Evolutionary conservation across 2,797 vertebrate genomes (phyloP), one percentile per base, ranked within the genome.

Genomic region (Streptopelia turtur): DNA sequence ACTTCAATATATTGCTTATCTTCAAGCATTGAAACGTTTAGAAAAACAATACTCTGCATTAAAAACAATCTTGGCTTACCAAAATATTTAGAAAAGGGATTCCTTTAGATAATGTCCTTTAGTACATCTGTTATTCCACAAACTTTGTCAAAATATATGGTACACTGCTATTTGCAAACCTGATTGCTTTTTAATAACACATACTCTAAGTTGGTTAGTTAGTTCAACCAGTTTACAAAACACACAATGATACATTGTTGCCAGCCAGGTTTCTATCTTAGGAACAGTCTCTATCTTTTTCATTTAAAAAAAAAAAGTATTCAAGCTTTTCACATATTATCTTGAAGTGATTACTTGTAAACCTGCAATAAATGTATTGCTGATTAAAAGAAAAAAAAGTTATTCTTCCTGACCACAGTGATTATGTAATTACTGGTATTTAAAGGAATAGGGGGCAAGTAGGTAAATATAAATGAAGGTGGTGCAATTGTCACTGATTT

Each of bases 1-100:
- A 96, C 87, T 93, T 97, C 93, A 97, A 97, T 96, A 97, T 95
- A 97, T 93, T 95, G 90, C 93, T 97, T 95, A 95, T 97, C 94
- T 96, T 94, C 81, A 91, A 84, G 80, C 47, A 90, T 13, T 89
- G 76, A 97, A 94, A 93, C 85, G 56, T 81, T 90, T 72, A 87
- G 85, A 93, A 83, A 98, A 98, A 95, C 90, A 97, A 95, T 91
- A 95, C 72, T 87, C 87, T 77, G 59, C 95, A 94, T 68, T 87
- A 95, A 69, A 87, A 96, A 27, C 27, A 59, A 55, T 71, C 1
- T 3, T 37, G 6, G 89, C 97, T 94, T 84, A 96, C 56, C 89
- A 95, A 93, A 96, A 94, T 77, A 95, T 97, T 97, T 96, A 92
- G 95, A 89, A 90, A 92, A 97, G 80, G 49, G 22, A 85, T 94